Evolutionary conservation across 1,140 invertebrate genomes (phyloP).

Genomic region (Sitodiplosis mosellana): DNA sequence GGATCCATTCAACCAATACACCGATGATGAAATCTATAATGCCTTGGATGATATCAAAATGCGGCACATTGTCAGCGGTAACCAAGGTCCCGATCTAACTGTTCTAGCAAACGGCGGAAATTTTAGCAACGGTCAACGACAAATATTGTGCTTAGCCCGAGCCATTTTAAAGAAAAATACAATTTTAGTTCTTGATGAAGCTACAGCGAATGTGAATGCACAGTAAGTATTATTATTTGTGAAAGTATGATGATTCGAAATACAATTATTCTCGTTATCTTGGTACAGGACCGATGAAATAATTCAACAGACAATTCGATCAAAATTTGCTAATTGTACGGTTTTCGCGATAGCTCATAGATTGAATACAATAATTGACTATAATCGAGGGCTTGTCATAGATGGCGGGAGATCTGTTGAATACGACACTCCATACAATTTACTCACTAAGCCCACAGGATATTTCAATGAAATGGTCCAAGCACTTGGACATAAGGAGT

Average conservation of each 20-base stretch:
- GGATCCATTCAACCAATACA: slow-evolving; percentile 44
- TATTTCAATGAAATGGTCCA: neutral
- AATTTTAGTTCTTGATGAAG: slow-evolving; percentile 39
- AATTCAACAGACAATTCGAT: slow-evolving; percentile 36
- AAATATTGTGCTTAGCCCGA: slow-evolving; percentile 35
- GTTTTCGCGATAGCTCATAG: slow-evolving; percentile 59
- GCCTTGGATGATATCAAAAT: slow-evolving; percentile 40
- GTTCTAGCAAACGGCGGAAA: slow-evolving; percentile 37
- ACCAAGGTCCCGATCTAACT: slow-evolving; percentile 38
- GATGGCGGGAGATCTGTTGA: slow-evolving; percentile 32
- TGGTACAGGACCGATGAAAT: slow-evolving; percentile 31
- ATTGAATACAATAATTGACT: slow-evolving; percentile 43
- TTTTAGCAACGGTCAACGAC: slow-evolving; percentile 38
- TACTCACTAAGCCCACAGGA: slow-evolving; percentile 23
- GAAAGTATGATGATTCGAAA: neutral
- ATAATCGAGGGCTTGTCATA: slow-evolving; percentile 53
- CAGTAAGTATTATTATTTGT: slow-evolving; percentile 19
- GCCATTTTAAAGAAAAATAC: slow-evolving; percentile 29
- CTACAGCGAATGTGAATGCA: slow-evolving; percentile 35
- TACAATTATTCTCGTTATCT: slow-evolving; percentile 2
- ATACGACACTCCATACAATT: slow-evolving; percentile 33
- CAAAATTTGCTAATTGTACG: slow-evolving; percentile 36
- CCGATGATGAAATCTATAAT: slow-evolving; percentile 41
- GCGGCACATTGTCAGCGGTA: slow-evolving; percentile 21
- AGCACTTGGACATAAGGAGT: neutral